Base-by-base conservation (phyloP, 2,888 invertebrate genomes). In the Endomychus coccineus region DNA sequence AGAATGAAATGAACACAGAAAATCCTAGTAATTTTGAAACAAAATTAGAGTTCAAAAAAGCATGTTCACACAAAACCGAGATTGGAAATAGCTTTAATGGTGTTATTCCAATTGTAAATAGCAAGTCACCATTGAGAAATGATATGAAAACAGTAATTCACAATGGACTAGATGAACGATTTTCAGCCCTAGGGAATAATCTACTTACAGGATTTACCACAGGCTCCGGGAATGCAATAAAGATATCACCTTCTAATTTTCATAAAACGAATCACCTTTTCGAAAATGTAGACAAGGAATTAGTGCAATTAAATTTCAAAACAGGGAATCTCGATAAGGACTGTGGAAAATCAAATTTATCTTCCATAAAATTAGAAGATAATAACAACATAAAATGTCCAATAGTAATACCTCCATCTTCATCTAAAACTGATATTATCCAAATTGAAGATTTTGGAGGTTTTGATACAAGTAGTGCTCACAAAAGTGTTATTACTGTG, bases 191-290 rank as follows among this genome's bases (percentile, higher is more conserved):
- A 23, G 24, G 11, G 5, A 25, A 12, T 16, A 9, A 16, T 13
- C 13, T 33, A 6, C 1, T 31, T 25, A 21, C 28, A 29, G 19
- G 19, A 16, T 39, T 39, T 31, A 25, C 30, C 15, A 29, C 29
- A 9, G 64, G 59, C 13, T 58, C 54, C 45, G 67, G 69, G 27
- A 68, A 65, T 49, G 38, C 48, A 5, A 59, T 69, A 14, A 36
- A 44, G 10, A 54, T 69, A 25, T 24, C 37, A 6, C 9, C 25
- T 14, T 15, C 31, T 15, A 17, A 13, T 19, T 19, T 31, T n/a
- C 3, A 3, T 6, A 10, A 16, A 30, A 16, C 29, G 5, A 11
- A 32, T 5, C 30, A 31, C 3, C 24, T 37, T 16, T 37, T 37
- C 12, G 14, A 21, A 21, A 27, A 32, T 32, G 27, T 37, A 10